Evolutionary conservation across 2,888 invertebrate genomes (phyloP).

Genomic region (Drosophila mulleri): DNA sequence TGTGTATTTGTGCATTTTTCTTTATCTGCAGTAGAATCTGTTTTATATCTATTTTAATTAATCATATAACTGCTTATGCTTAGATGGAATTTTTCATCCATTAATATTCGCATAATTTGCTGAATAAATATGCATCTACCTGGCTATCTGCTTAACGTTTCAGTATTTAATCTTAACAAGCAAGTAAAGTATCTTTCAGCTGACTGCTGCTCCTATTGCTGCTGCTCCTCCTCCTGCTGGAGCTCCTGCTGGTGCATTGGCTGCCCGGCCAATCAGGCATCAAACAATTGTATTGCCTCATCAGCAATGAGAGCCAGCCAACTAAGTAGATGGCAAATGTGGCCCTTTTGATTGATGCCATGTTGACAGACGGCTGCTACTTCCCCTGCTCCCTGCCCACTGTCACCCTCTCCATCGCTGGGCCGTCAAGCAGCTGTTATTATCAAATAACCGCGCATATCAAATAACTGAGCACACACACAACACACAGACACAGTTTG

Average conservation of each 20-base stretch:
- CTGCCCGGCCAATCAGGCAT: conserved; percentile 62
- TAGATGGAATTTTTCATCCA: too few species aligned
- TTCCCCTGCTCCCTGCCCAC: not conserved
- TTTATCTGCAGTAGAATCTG: too few species aligned
- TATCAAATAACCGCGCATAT: conserved; percentile 80
- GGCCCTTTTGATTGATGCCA: conserved; percentile 66
- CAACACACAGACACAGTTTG: conserved; percentile 56
- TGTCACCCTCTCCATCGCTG: not conserved
- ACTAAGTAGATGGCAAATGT: conserved; percentile 47
- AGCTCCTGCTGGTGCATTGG: conserved; percentile 25
- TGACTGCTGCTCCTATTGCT: not conserved
- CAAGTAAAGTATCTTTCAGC: conserved; percentile 30
- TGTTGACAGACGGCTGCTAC: conserved; percentile 35
- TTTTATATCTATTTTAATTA: too few species aligned
- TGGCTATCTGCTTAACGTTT: not conserved
- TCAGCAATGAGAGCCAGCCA: conserved; percentile 57
- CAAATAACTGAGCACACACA: conserved; percentile 69
- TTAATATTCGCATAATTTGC: not conserved
- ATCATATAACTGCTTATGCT: too few species aligned
- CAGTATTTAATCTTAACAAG: conserved; percentile 8
- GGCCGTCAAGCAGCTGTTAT: conserved; percentile 67
- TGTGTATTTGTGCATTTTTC: too few species aligned
- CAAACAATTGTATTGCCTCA: conserved; percentile 70
- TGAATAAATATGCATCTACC: not conserved
- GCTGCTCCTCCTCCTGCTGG: conserved; percentile 3